These are phyloP conservation scores for Sinocyclocheilus maitianheensis DNA, from an alignment of 2,113 vertebrate species.

Conservation along the genomic window DNA sequence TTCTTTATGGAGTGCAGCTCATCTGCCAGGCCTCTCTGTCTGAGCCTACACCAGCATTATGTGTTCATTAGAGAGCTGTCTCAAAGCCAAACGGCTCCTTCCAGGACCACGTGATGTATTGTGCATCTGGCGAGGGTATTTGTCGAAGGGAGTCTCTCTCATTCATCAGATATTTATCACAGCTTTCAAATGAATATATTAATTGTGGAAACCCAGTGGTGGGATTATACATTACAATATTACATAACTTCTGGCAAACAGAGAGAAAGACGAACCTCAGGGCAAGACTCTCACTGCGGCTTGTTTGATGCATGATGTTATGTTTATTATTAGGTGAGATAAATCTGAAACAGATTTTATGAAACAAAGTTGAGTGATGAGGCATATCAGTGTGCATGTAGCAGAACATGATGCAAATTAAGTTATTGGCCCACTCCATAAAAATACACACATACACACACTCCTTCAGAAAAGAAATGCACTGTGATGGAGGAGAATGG, in stretches of 20 bases:
- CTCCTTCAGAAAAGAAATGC: constrained; percentile 38
- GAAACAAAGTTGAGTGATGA: constrained; percentile 63
- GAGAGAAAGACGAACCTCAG: neutral
- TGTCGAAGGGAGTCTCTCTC: neutral
- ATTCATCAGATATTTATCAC: constrained; percentile 28
- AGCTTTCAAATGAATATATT: neutral
- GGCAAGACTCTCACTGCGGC: neutral
- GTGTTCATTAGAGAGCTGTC: constrained; percentile 6
- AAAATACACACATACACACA: neutral
- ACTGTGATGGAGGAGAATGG: constrained; percentile 58
- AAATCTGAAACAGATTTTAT: constrained; percentile 59
- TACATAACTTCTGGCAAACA: constrained; percentile 5
- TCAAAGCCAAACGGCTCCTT: constrained; percentile 5
- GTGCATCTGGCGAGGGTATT: constrained; percentile 23
- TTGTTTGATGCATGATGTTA: constrained; percentile 56
- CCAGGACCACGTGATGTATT: neutral
- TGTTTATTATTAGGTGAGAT: constrained; percentile 67
- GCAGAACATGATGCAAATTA: constrained; percentile 67
- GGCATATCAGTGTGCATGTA: constrained; percentile 62
- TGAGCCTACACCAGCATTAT: neutral
- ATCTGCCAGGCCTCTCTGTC: constrained; percentile 21
- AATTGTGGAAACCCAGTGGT: constrained; percentile 2
- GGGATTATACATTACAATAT: constrained; percentile 1
- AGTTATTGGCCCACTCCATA: constrained; percentile 50
- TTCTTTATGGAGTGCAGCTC: constrained; percentile 25